Percentiles rank a stretch among this genome's conserved stretches.
phyloP scores from a whole-genome alignment of 2,888 invertebrate genomes.

The Heliconius ismenius region DNA sequence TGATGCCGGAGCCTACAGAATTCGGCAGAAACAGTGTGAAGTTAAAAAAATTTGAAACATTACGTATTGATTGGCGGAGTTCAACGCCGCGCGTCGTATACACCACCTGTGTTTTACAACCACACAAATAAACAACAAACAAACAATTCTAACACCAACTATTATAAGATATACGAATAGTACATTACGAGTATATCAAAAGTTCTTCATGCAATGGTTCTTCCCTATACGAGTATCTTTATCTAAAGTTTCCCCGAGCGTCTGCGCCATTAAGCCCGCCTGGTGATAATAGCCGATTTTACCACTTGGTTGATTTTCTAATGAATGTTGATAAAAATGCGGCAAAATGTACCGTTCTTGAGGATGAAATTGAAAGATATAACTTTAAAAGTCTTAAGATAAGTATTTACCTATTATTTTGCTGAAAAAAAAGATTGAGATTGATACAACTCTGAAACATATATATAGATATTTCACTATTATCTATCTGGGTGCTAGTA shows the following conservation, averaged over 20 bases:
- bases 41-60: background rate
- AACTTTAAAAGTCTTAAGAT: background rate
- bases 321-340: constrained; percentile 40
- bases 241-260: constrained; percentile 38
- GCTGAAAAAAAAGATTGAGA: background rate
- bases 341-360: background rate
- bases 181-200: constrained; percentile 6
- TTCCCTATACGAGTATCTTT: constrained; percentile 28
- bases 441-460: too few species aligned
- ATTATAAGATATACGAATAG: background rate
- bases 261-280: constrained; percentile 64
- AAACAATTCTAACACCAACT: background rate
- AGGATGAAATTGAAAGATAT: background rate
- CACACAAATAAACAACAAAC: background rate
- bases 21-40: background rate
- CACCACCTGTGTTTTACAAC: too few species aligned
- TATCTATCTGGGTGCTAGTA: background rate
- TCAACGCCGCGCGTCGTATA: background rate
- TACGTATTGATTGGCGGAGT: too few species aligned
- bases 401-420: background rate
- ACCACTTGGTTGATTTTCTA: constrained; percentile 53
- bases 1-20: too few species aligned
- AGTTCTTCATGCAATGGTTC: constrained; percentile 20
- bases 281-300: constrained; percentile 62
- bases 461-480: too few species aligned